Percentiles rank a stretch among this genome's conserved stretches.
These are phyloP conservation scores for Agriotes lineatus DNA, from an alignment of 2,888 invertebrate species.

Conservation along the genomic window DNA sequence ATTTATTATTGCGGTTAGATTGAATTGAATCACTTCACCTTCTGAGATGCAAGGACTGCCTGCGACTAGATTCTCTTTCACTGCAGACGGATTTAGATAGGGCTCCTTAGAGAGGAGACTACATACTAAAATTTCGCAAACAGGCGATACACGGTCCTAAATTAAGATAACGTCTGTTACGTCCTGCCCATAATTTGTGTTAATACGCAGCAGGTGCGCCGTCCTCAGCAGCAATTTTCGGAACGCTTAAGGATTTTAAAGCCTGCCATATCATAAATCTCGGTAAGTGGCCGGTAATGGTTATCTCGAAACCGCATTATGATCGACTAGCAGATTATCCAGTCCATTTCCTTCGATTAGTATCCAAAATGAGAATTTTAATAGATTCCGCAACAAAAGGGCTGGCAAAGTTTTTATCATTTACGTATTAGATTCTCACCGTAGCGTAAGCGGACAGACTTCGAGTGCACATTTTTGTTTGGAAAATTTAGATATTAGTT, in stretches of 20 bases:
- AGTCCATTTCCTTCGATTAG: not conserved
- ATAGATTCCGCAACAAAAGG: not conserved
- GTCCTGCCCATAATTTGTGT: not conserved
- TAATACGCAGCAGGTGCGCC: constrained; percentile 11
- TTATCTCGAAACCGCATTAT: not conserved
- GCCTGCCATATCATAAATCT: not conserved
- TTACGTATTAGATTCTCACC: too few species aligned
- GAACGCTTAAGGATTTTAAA: constrained; percentile 9
- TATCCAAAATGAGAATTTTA: not conserved
- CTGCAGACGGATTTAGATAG: too few species aligned
- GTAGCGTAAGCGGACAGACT: too few species aligned
- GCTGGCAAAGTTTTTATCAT: not conserved
- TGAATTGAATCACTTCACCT: too few species aligned
- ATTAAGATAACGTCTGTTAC: not conserved
- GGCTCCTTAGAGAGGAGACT: too few species aligned
- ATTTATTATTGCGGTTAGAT: constrained; percentile 6
- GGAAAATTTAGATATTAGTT: too few species aligned
- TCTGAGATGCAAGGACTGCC: too few species aligned
- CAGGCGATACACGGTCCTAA: too few species aligned
- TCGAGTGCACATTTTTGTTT: too few species aligned
- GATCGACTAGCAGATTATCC: not conserved
- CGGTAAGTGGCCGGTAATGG: not conserved
- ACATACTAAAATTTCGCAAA: too few species aligned
- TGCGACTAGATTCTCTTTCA: too few species aligned
- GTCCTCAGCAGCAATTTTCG: not conserved